Percentiles rank a stretch among this genome's conserved stretches.
Conservation (phyloP, 2,113 vertebrate genomes). For the Xerus inauris region DNA sequence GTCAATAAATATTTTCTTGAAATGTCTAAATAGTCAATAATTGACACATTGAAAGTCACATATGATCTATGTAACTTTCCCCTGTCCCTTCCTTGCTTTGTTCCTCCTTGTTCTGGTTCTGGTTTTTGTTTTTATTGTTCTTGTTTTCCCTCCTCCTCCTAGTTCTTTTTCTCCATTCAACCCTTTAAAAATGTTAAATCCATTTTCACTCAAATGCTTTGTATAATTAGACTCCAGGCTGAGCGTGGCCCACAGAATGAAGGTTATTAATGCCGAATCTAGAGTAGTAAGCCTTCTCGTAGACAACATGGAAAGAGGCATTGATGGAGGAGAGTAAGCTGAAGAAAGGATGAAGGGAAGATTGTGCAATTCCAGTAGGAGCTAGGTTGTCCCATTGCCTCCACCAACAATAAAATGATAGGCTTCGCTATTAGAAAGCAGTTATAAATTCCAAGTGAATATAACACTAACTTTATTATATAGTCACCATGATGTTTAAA, state of each 20-base stretch:
- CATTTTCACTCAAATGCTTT: background rate
- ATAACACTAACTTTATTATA: background rate
- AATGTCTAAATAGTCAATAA: background rate
- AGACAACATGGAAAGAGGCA: background rate
- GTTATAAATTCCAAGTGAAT: background rate
- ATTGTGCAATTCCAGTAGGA: background rate
- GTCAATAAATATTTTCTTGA: background rate
- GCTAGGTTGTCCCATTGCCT: background rate
- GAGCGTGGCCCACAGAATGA: background rate
- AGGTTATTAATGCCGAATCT: background rate
- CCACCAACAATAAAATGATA: background rate
- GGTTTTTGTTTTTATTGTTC: background rate
- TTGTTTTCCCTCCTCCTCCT: background rate
- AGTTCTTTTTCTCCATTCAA: background rate
- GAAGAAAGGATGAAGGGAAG: fast-evolving
- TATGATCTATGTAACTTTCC: background rate
- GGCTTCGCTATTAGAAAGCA: background rate
- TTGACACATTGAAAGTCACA: background rate
- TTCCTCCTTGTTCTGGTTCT: background rate
- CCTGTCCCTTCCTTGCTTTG: background rate
- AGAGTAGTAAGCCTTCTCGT: background rate
- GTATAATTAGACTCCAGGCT: background rate
- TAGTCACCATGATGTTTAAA: background rate
- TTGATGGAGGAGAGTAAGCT: too few species aligned
- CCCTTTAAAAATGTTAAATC: background rate